These are phyloP conservation scores for Tipula confusa DNA, from an alignment of 2,888 invertebrate species.

Conservation along the genomic window DNA sequence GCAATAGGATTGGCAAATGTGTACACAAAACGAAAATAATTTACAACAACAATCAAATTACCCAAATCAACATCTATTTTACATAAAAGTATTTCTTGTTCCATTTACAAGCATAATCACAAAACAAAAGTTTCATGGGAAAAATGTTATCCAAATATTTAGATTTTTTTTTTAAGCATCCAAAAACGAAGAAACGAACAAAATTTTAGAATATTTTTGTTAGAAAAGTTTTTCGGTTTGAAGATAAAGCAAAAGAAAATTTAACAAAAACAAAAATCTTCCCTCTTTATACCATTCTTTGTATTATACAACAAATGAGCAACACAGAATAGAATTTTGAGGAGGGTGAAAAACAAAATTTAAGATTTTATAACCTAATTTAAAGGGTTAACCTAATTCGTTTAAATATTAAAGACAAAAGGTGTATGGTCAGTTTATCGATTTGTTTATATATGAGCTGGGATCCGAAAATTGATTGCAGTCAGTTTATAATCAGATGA, in stretches of 20 bases:
- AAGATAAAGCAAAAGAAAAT: neutral
- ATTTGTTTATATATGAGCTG: no score
- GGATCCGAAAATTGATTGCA: no score
- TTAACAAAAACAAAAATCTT: no score
- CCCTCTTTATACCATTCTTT: neutral
- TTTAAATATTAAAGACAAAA: neutral
- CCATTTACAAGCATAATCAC: neutral
- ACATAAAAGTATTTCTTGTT: conserved; percentile 8
- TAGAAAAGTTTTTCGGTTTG: neutral
- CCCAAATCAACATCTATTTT: conserved; percentile 25
- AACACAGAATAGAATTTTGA: neutral
- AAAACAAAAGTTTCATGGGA: neutral
- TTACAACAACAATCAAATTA: neutral
- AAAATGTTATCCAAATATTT: conserved; percentile 7
- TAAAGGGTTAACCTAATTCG: neutral
- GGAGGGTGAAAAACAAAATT: neutral
- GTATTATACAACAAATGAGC: no score
- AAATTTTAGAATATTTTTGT: neutral
- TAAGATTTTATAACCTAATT: neutral
- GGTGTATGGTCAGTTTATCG: no score
- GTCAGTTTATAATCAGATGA: no score
- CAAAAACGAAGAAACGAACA: neutral
- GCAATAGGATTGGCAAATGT: neutral
- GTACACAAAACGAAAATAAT: neutral
- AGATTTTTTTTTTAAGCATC: neutral